Evolutionary conservation across 2,888 invertebrate genomes (phyloP).

Genomic region (Hymenopus coronatus): DNA sequence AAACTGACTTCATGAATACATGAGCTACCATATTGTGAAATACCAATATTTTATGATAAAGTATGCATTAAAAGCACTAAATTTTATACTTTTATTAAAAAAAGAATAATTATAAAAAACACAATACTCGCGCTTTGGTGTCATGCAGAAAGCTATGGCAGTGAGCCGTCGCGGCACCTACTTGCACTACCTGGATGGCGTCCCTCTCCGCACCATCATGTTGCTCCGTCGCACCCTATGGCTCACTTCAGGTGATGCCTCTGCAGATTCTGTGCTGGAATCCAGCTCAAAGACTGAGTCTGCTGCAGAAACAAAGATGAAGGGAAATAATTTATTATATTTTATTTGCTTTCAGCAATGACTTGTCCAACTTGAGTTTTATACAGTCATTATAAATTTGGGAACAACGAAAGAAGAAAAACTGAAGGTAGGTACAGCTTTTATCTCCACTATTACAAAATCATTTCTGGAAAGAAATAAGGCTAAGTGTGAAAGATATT

Average conservation of each 20-base stretch:
- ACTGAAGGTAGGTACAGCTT: no score
- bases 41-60: no score
- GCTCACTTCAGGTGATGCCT: slow-evolving; percentile 41
- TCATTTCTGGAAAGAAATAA: no score
- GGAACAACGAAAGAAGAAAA: no score
- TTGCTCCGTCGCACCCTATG: slow-evolving; percentile 35
- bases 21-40: no score
- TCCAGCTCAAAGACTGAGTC: slow-evolving; percentile 40
- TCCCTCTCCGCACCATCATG: slow-evolving; percentile 34
- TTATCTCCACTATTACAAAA: no score
- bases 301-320: slow-evolving; percentile 1
- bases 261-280: slow-evolving; percentile 44
- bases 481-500: no score
- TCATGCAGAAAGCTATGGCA: slow-evolving; percentile 17
- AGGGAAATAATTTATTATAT: not conserved
- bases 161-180: slow-evolving; percentile 30
- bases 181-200: slow-evolving; percentile 39
- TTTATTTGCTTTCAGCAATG: no score
- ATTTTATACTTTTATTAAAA: not conserved
- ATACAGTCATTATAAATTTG: no score
- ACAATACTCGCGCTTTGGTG: not conserved
- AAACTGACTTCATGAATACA: no score
- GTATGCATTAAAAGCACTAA: not conserved
- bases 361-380: no score
- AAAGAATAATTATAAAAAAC: not conserved